Evolutionary conservation across 2,113 vertebrate genomes (phyloP).

Genomic region (Antigone vipio): DNA sequence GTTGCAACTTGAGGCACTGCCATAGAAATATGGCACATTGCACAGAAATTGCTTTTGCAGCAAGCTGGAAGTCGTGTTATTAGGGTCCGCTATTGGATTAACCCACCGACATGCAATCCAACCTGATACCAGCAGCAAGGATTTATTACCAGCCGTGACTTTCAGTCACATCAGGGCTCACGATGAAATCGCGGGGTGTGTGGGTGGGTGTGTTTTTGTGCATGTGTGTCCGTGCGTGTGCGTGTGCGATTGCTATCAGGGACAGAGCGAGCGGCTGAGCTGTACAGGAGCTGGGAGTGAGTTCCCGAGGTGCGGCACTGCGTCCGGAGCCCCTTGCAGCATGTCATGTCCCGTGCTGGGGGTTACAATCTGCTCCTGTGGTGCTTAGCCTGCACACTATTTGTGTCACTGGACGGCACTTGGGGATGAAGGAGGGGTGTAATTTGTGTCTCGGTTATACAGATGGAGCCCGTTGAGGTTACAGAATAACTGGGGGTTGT

Average conservation of each 20-base stretch:
- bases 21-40: slow-evolving; percentile 52
- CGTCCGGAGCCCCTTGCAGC: neutral
- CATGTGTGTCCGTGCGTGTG: rapidly evolving
- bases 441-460: neutral
- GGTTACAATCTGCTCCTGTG: slow-evolving; percentile 16
- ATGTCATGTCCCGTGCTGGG: neutral
- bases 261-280: slow-evolving; percentile 28
- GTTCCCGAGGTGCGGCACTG: neutral
- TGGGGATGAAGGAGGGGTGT: neutral
- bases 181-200: neutral
- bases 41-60: slow-evolving; percentile 63
- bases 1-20: slow-evolving; percentile 20
- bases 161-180: neutral
- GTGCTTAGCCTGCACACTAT: neutral
- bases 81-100: slow-evolving; percentile 55
- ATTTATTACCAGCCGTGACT: slow-evolving; percentile 55
- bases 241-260: neutral
- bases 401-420: neutral
- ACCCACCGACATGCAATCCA: slow-evolving; percentile 34
- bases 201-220: neutral
- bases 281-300: neutral
- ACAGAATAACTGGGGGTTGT: neutral
- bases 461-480: neutral
- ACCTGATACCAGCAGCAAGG: slow-evolving; percentile 6
- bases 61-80: slow-evolving; percentile 48